Evolutionary conservation across 2,888 invertebrate genomes (phyloP), one percentile per base, ranked within the genome.

Genomic region (Habrosyne pyritoides): DNA sequence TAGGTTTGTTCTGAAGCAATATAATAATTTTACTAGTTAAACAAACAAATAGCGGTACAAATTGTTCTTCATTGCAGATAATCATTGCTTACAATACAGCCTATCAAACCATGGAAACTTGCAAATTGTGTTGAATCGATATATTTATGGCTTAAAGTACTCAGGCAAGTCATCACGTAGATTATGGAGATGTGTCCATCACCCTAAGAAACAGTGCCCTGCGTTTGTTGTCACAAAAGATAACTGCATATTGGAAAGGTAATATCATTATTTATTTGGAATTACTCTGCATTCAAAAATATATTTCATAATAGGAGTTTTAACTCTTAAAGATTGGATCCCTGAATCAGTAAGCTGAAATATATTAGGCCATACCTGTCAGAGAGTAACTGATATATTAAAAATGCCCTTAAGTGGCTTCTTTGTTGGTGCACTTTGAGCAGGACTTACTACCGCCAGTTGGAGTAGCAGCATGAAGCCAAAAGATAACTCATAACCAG

Each of bases 101-200:
- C 67, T 89, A 5, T 89, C 91, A 0, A 84, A 80, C 57, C 89
- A 86, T 54, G 91, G 91, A 26, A 84, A 83, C 2, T 61, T 91
- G 18, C 91, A 91, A 57, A 68, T 88, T 60, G 81, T 91, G 0
- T 63, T 89, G 28, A 91, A 91, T 59, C 74, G 91, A 4, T 90
- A 74, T 55, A 63, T 91, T 26, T 91, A 91, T 70, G 83, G 83
- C 57, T 60, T 89, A 58, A 83, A 84, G 61, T 83, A 89, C 63
- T 75, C 77, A 5, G 67, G 78, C 2, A 78, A 79, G 56, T 67
- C 75, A 21, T 71, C 73, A 2, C 78, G 79, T 49, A 57, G 67
- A 10, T 52, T 71, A 46, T 92, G 92, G 92, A 83, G 89, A 1
- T 92, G 92, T 59, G 77, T 87, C 14, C 85, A 90, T 60, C 89